A percentile compares a stretch with the other conserved stretches of the same genome.
Evolutionary conservation across 1,140 invertebrate species (phyloP).

Genomic region (Atta colombica): DNA sequence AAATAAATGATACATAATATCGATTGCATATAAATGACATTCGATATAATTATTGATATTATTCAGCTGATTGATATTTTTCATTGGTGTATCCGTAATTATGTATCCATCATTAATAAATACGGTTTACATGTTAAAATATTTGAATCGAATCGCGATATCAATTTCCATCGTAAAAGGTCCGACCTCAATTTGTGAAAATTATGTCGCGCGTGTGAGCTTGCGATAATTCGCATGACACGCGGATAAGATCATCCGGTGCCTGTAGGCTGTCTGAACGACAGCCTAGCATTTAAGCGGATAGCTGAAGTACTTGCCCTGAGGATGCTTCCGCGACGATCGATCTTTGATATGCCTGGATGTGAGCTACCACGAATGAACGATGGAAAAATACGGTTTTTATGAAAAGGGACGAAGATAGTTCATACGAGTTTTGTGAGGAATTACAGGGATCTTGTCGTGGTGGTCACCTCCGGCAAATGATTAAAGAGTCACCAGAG

Average conservation of each 20-base stretch:
- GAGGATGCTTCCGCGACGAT: constrained; percentile 68
- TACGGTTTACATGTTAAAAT: background rate
- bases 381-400: constrained; percentile 37
- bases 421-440: constrained; percentile 21
- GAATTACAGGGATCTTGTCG: constrained; percentile 50
- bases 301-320: constrained; percentile 62
- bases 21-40: background rate
- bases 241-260: constrained; percentile 66
- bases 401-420: constrained; percentile 4
- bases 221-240: constrained; percentile 67
- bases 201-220: constrained; percentile 64
- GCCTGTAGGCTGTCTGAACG: constrained; percentile 45
- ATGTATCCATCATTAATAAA: background rate
- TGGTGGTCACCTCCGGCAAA: constrained; percentile 42
- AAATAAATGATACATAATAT: background rate
- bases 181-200: constrained; percentile 64
- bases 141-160: constrained; percentile 26
- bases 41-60: background rate
- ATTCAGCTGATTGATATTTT: background rate
- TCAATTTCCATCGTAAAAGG: background rate
- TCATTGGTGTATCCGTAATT: background rate
- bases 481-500: constrained; percentile 45
- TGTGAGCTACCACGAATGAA: constrained; percentile 44
- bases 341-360: constrained; percentile 54
- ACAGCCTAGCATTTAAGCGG: constrained; percentile 63